Evolutionary conservation across 2,888 invertebrate genomes (phyloP), one percentile per base, ranked within the genome.

Genomic region (Chrysolina americana): DNA sequence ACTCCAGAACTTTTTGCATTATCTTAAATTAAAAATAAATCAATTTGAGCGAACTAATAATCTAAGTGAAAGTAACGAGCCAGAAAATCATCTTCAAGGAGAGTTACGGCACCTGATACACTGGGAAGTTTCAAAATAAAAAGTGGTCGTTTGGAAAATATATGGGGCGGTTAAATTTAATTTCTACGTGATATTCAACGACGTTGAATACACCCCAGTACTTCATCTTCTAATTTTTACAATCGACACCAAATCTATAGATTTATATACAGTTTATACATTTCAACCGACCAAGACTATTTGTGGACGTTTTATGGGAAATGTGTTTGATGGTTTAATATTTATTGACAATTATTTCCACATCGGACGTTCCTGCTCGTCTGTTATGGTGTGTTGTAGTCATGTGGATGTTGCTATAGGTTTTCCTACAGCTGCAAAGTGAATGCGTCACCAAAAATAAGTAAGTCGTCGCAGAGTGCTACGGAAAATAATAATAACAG

Each of bases 41-140:
- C 71, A 74, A 71, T 73, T 80, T 80, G 80, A 79, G 80, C 80
- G 78, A 77, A 68, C 36, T 68, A 50, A 50, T 50, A 56, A 19
- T 28, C 53, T 19, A 41, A 21, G 36, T 53, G 48, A 19, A 66
- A 17, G 41, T 65, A 53, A 68, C 36, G 68, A 19, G 28, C 10
- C 50, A 53, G 36, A 68, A 53, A 68, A 68, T 68, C 19, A 21
- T 50, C 71, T 41, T 17, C 59, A 28, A 13, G 28, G 53, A 36
- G 75, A 77, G 63, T 65, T 76, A 79, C 74, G 78, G 76, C 79
- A 79, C 79, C 65, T 48, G n/a, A 41, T 36, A 59, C 10, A 59
- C n/a, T 3, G 36, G 36, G 36, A 59, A 59, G 11, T 13, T 44
- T 44, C 8, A 13, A n/a, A 47, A 47, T 4, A 6, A 28, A 28